These are phyloP conservation scores for Maconellicoccus hirsutus DNA, from an alignment of 1,140 invertebrate species.

Conservation along the genomic window DNA sequence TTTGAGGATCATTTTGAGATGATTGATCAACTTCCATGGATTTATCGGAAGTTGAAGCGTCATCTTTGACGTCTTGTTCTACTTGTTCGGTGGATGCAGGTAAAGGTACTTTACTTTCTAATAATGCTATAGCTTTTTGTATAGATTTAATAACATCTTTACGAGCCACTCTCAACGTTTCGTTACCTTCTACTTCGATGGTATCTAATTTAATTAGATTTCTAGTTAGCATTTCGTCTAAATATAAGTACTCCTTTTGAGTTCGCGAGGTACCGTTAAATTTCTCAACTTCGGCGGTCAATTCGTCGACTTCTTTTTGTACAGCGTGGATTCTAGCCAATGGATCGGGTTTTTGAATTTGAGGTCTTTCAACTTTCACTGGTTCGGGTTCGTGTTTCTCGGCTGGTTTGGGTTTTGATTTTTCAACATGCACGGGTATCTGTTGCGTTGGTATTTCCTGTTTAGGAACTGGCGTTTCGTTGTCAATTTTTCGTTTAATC, in stretches of 20 bases:
- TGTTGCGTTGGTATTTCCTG: not conserved
- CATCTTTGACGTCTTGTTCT: not conserved
- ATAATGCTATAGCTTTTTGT: slow-evolving; percentile 65
- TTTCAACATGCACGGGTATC: not conserved
- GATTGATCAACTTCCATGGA: not conserved
- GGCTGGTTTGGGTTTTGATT: slow-evolving; percentile 31
- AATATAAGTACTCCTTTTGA: slow-evolving; percentile 74
- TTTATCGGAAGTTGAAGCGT: not conserved
- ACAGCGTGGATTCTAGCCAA: slow-evolving; percentile 66
- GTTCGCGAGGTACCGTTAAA: slow-evolving; percentile 55
- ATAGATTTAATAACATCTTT: slow-evolving; percentile 81
- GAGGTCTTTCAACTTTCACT: slow-evolving; percentile 32
- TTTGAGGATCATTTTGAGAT: not conserved
- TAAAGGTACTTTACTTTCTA: slow-evolving; percentile 52
- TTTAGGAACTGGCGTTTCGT: not conserved
- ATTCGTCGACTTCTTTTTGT: slow-evolving; percentile 63
- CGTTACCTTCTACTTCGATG: slow-evolving; percentile 81
- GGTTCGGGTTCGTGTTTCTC: slow-evolving; percentile 27
- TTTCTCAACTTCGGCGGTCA: slow-evolving; percentile 62
- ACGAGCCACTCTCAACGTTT: slow-evolving; percentile 62
- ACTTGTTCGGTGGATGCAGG: not conserved
- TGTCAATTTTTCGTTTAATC: slow-evolving; percentile 31
- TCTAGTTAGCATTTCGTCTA: slow-evolving; percentile 91
- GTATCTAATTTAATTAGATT: slow-evolving; percentile 82
- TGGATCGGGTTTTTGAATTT: slow-evolving; percentile 46